Evolutionary conservation across 2,888 invertebrate genomes (phyloP), one percentile per base, ranked within the genome.

Genomic region (Spisula subtruncata): DNA sequence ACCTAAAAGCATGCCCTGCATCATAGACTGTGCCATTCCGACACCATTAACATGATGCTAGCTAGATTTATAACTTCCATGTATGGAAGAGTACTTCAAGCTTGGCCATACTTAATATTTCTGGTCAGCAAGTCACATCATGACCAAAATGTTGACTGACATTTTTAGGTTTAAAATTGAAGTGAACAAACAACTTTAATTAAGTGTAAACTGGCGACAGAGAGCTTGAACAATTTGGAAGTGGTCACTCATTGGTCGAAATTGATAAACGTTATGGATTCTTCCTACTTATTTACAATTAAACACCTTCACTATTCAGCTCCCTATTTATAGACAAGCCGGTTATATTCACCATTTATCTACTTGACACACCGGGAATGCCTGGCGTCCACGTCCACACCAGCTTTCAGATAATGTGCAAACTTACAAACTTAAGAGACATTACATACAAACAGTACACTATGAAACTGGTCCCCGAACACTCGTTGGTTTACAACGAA

Each of bases 361-460:
- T 91, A 46, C 91, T 41, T 20, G 79, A 82, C 87, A 54, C 83
- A 46, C 18, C 5, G 82, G 89, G 91, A 91, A 91, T 91, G 89
- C 80, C 83, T 51, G 79, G 79, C 82, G 79, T 60, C 85, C 10
- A 75, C 32, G 75, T 60, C 56, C 46, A 84, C 66, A 84, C 84
- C 60, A 66, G n/a, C 48, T 14, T 35, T 29, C 29, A 84, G 84
- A 84, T 84, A 84, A 84, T 46, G 25, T 16, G 20, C 29, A 32
- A 32, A 75, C 35, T 16, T 35, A 75, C 75, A 35, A 75, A 75
- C 75, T 75, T 32, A n/a, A 35, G 32, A 75, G 32, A 0, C 75
- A 32, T n/a, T 71, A 32, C 71, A 51, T 66, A 54, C 56, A 80
- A 80, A 85, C 85, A 66, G 75, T 87, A 79, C 83, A 51, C 75